Conservation (phyloP, 2,888 invertebrate genomes). For the Cheilosia vernalis region DNA sequence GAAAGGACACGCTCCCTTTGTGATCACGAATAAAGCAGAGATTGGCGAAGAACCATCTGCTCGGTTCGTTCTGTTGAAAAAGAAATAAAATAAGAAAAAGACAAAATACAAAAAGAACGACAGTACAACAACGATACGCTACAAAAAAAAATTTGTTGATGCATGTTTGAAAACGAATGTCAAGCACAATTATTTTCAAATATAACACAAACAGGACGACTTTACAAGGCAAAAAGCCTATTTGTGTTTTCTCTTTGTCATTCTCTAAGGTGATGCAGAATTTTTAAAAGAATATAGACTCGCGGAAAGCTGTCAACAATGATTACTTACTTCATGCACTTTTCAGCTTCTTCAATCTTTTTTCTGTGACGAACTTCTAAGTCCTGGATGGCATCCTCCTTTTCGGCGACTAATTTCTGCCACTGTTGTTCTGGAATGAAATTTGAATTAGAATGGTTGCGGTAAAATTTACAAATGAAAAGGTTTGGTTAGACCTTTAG, state of each 20-base stretch:
- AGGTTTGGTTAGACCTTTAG: not conserved
- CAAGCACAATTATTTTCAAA: conserved; percentile 17
- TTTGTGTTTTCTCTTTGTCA: conserved; percentile 21
- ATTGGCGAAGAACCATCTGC: conserved; percentile 72
- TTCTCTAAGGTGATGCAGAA: conserved; percentile 43
- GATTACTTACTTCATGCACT: conserved; percentile 84
- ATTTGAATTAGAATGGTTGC: not conserved
- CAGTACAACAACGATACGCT: conserved; percentile 54
- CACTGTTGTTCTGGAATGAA: conserved; percentile 84
- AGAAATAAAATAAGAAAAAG: conserved; percentile 35
- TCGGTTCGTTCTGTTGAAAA: conserved; percentile 78
- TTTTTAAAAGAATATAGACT: conserved; percentile 37
- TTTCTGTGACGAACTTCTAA: conserved; percentile 85
- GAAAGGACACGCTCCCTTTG: conserved; percentile 81
- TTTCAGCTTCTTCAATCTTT: conserved; percentile 81
- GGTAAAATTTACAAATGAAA: no score
- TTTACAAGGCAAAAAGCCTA: conserved; percentile 21
- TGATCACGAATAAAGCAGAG: conserved; percentile 80
- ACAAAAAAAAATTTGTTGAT: conserved; percentile 11
- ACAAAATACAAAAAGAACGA: conserved; percentile 46
- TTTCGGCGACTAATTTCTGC: conserved; percentile 85
- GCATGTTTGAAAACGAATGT: conserved; percentile 15
- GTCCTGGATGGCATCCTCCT: conserved; percentile 85
- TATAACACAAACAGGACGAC: conserved; percentile 29
- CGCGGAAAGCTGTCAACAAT: conserved; percentile 52